Percentiles rank a stretch among this genome's conserved stretches.
Conservation (phyloP, 2,113 vertebrate genomes). For the Labeo catla region DNA sequence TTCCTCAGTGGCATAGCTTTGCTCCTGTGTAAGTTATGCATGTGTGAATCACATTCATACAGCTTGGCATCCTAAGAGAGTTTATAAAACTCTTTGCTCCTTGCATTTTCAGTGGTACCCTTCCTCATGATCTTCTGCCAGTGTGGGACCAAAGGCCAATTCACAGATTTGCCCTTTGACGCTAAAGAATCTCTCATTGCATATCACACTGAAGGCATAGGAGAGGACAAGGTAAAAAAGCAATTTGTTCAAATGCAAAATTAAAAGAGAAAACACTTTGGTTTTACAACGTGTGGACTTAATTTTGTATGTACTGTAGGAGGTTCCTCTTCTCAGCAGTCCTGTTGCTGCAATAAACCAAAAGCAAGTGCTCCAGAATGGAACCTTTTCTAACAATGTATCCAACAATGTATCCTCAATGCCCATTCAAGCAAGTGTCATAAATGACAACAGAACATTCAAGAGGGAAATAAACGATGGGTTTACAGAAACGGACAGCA, state of each 20-base stretch:
- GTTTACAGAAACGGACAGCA: slow-evolving; percentile 46
- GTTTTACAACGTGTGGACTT: not conserved
- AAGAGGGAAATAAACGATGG: slow-evolving; percentile 21
- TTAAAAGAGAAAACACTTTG: no score
- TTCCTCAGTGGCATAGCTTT: slow-evolving; percentile 74
- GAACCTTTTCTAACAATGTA: not conserved
- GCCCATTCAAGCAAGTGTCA: not conserved
- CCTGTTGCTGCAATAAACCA: slow-evolving; percentile 34
- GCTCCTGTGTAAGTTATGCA: slow-evolving; percentile 80
- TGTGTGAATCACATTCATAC: not conserved
- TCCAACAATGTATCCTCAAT: not conserved
- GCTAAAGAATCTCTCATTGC: slow-evolving; percentile 78
- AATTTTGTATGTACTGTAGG: slow-evolving; percentile 55
- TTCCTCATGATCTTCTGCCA: slow-evolving; percentile 79
- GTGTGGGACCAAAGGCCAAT: slow-evolving; percentile 76
- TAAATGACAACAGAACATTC: not conserved
- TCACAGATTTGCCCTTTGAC: slow-evolving; percentile 69
- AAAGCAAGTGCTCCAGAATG: not conserved
- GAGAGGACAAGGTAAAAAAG: slow-evolving; percentile 80
- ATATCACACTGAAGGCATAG: slow-evolving; percentile 84
- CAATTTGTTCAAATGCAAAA: not conserved
- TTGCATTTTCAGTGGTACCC: slow-evolving; percentile 76
- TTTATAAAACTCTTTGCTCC: not conserved
- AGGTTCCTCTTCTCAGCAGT: slow-evolving; percentile 59
- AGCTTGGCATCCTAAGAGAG: slow-evolving; percentile 27